Conservation (phyloP, 1,140 invertebrate genomes). For the Palaemon carinicauda region DNA sequence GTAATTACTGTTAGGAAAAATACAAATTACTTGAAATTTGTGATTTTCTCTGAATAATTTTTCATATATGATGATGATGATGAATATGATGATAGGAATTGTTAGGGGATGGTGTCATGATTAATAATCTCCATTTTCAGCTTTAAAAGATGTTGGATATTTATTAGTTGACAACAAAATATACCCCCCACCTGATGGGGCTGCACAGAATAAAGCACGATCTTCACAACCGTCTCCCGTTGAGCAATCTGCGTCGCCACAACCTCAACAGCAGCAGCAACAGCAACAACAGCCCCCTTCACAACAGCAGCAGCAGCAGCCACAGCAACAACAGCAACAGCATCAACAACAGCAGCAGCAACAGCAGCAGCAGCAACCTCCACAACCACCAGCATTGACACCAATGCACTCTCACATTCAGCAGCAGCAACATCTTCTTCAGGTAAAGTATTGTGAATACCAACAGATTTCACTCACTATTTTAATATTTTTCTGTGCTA, state of each 20-base stretch:
- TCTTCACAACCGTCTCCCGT: conserved; percentile 63
- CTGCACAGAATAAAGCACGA: conserved; percentile 21
- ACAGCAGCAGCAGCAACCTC: conserved; percentile 39
- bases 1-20: no score
- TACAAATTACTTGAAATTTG: no score
- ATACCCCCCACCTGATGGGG: conserved; percentile 48
- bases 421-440: conserved; percentile 64
- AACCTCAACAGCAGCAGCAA: conserved; percentile 48
- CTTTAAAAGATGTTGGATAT: conserved; percentile 59
- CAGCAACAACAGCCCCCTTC: conserved; percentile 48
- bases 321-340: conserved; percentile 23
- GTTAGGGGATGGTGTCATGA: background rate
- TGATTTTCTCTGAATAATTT: no score
- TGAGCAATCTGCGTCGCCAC: conserved; percentile 62
- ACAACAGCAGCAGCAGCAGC: conserved; percentile 3
- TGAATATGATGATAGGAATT: no score
- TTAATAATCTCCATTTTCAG: conserved; percentile 28
- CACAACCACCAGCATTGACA: conserved; percentile 58
- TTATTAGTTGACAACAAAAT: conserved; percentile 58
- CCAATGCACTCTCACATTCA: conserved; percentile 63
- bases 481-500: no score
- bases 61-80: no score
- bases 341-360: conserved; percentile 52
- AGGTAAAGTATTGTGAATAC: background rate
- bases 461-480: no score